Evolutionary conservation across 2,797 vertebrate species (phyloP), one percentile per base, ranked within the genome.

Genomic region (Lacerta bilineata): DNA sequence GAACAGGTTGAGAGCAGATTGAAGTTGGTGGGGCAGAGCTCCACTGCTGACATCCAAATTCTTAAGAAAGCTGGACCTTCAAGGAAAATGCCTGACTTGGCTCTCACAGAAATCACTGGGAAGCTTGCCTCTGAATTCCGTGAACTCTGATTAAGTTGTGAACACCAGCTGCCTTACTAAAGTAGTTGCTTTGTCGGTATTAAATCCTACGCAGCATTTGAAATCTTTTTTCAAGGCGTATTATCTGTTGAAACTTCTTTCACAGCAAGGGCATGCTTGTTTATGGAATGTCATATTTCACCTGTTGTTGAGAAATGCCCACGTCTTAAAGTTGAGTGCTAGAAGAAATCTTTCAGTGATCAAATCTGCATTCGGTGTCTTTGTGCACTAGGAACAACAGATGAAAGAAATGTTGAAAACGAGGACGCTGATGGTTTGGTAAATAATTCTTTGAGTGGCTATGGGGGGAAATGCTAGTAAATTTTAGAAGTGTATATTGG

Each of bases 281-380:
- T 17, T 75, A 41, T 83, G 79, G 81, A 61, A 36, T 1, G 74
- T 13, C 36, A 66, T 71, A 33, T 69, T 90, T 91, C 23, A 3
- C 68, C 46, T 82, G 69, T 81, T 90, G 68, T 87, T 78, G 78
- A 77, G 72, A 69, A 84, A 50, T 66, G 39, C 0, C 2, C 25
- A 1, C 8, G 2, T 66, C 55, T 68, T 43, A 15, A 61, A 74
- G 33, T 74, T 39, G 50, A 61, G 69, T 27, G 39, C 43, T 55
- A 81, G 39, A 91, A 89, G 88, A 72, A 72, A 69, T 79, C 74
- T 88, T 77, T 87, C 89, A 71, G 92, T 91, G 92, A 50, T 75
- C 68, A 75, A 92, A 88, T 92, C 72, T 92, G 66, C n/a, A 79
- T 91, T 91, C 43, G 6, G 69, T 91, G 64, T 93, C 86, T 89